Evolutionary conservation across 1,140 invertebrate species (phyloP).

Genomic region (Sarcophaga bullata): DNA sequence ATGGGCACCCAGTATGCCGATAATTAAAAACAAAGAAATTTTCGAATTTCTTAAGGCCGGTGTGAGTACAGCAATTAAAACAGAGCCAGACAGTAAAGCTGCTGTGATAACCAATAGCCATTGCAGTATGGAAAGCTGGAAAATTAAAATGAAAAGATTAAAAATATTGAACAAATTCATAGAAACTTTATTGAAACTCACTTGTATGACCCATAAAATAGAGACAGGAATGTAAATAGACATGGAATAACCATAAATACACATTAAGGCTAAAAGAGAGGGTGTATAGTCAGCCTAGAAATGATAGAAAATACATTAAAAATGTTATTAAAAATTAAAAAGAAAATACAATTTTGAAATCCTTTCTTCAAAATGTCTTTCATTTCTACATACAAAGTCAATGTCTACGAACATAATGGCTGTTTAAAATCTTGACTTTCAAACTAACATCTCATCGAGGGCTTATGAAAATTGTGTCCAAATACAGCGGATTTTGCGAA

Average conservation of each 20-base stretch:
- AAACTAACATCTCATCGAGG: no score
- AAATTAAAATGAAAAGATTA: not conserved
- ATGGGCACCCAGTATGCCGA: slow-evolving; percentile 79
- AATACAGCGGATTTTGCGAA: no score
- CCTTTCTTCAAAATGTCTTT: no score
- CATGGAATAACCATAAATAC: slow-evolving; percentile 95
- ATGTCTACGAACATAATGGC: no score
- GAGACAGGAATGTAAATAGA: slow-evolving; percentile 94
- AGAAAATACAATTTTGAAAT: not conserved
- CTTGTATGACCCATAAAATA: slow-evolving; percentile 87
- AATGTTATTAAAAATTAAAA: not conserved
- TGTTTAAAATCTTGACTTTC: no score
- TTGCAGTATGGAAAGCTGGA: slow-evolving; percentile 81
- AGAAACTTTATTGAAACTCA: slow-evolving; percentile 35
- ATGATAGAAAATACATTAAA: slow-evolving; percentile 22
- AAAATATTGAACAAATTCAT: not conserved
- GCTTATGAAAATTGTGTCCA: no score
- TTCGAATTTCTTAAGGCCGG: slow-evolving; percentile 78
- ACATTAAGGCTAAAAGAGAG: slow-evolving; percentile 84
- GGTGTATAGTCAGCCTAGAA: slow-evolving; percentile 72
- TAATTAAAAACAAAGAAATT: slow-evolving; percentile 75
- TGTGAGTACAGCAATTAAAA: slow-evolving; percentile 83
- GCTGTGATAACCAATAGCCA: slow-evolving; percentile 87
- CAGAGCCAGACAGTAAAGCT: slow-evolving; percentile 83
- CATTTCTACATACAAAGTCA: no score